Conservation (phyloP, 1,140 invertebrate species). For the Acromyrmex charruanus region DNA sequence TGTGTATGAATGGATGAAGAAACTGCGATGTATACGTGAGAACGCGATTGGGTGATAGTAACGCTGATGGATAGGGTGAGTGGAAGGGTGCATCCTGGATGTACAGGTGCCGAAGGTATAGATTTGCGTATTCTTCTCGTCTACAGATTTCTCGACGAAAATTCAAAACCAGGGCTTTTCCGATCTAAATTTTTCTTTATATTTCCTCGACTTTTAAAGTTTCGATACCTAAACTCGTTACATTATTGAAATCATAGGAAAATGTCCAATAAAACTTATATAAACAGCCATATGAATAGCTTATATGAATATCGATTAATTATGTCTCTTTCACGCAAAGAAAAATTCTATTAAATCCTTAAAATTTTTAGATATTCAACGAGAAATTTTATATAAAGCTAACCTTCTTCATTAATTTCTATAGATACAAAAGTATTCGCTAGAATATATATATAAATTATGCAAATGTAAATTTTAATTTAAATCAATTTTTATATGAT, state of each 20-base stretch:
- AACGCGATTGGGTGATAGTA: conserved; percentile 19
- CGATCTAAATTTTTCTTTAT: neutral
- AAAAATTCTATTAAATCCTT: neutral
- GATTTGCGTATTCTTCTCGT: neutral
- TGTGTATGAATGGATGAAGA: conserved; percentile 39
- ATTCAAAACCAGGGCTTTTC: neutral
- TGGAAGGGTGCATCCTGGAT: neutral
- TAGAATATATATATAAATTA: neutral
- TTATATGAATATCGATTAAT: neutral
- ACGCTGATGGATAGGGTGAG: neutral
- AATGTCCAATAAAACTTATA: neutral
- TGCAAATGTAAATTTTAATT: neutral
- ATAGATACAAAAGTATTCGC: neutral
- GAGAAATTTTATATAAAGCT: neutral
- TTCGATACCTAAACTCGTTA: neutral
- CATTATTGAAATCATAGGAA: neutral
- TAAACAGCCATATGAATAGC: neutral
- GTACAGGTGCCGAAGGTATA: neutral
- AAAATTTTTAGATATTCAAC: neutral
- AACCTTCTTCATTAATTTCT: neutral
- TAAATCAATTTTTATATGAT: conserved; percentile 2
- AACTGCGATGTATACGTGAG: conserved; percentile 1
- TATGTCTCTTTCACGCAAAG: neutral
- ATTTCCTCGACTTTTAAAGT: neutral
- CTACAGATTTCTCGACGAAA: neutral